A percentile compares a stretch with the other conserved stretches of the same genome.
Conservation (phyloP, 2,797 vertebrate species). For the Girardinus metallicus region DNA sequence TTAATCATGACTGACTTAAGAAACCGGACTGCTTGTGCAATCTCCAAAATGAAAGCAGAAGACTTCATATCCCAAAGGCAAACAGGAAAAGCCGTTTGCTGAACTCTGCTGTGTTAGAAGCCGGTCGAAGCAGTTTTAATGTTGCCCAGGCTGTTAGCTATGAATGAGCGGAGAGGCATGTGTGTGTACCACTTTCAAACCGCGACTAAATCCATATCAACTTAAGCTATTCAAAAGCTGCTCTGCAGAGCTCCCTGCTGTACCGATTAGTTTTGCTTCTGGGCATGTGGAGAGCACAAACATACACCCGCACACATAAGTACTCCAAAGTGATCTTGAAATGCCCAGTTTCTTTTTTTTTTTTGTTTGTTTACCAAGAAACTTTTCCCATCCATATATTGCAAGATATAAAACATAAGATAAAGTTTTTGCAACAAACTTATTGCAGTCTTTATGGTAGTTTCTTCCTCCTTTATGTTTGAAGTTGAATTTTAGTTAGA, state of each 20-base stretch:
- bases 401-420: neutral
- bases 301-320: neutral
- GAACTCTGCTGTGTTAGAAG: neutral
- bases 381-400: neutral
- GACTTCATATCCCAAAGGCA: neutral
- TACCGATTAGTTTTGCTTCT: slow-evolving; percentile 25
- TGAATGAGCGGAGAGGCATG: neutral
- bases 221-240: slow-evolving; percentile 8
- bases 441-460: neutral
- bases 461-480: too few species aligned
- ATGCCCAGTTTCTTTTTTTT: neutral
- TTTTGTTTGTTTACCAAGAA: neutral
- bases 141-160: slow-evolving; percentile 1
- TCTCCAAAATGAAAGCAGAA: slow-evolving; percentile 11
- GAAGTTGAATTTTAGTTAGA: too few species aligned
- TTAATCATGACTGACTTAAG: slow-evolving; percentile 6
- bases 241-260: slow-evolving; percentile 16
- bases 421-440: neutral
- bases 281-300: neutral
- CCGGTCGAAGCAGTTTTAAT: slow-evolving; percentile 4
- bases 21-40: neutral
- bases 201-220: slow-evolving; percentile 30
- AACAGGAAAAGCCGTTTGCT: slow-evolving; percentile 6
- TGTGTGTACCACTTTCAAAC: slow-evolving; percentile 17
- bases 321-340: fast-evolving